Conservation (phyloP, 2,888 invertebrate species). For the Calameuta filiformis region DNA sequence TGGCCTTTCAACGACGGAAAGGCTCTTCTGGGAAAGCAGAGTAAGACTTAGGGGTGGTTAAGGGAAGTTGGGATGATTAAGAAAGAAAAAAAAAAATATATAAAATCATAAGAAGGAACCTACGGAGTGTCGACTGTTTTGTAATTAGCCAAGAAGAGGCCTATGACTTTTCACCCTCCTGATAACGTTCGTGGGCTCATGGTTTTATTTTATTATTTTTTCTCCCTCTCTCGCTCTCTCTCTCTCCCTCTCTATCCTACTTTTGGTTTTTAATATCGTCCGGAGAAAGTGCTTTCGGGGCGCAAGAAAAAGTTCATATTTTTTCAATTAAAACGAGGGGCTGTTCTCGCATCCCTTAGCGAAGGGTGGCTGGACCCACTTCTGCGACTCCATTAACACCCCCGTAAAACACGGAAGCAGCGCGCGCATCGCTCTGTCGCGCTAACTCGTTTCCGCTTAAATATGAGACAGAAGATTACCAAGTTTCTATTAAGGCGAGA, state of each 20-base stretch:
- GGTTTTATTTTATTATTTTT: background rate
- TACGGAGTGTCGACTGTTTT: slow-evolving; percentile 38
- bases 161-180: slow-evolving; percentile 22
- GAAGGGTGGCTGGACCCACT: slow-evolving; percentile 28
- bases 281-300: slow-evolving; percentile 53
- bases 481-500: slow-evolving; percentile 16
- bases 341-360: slow-evolving; percentile 10
- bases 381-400: slow-evolving; percentile 56
- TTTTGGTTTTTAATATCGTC: background rate
- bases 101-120: background rate
- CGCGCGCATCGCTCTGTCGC: background rate
- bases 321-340: slow-evolving; percentile 61
- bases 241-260: background rate
- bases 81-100: background rate
- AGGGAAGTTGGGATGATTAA: background rate
- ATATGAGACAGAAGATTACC: slow-evolving; percentile 39
- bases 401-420: slow-evolving; percentile 39
- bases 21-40: slow-evolving; percentile 26
- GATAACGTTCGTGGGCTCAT: background rate
- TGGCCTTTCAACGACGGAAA: slow-evolving; percentile 9
- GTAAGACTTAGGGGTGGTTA: slow-evolving; percentile 12
- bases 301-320: slow-evolving; percentile 62
- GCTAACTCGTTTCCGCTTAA: slow-evolving; percentile 36
- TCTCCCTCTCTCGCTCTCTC: background rate
- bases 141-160: slow-evolving; percentile 37